These are phyloP conservation scores for Plusia festucae DNA, from an alignment of 2,888 invertebrate genomes.

Conservation along the genomic window DNA sequence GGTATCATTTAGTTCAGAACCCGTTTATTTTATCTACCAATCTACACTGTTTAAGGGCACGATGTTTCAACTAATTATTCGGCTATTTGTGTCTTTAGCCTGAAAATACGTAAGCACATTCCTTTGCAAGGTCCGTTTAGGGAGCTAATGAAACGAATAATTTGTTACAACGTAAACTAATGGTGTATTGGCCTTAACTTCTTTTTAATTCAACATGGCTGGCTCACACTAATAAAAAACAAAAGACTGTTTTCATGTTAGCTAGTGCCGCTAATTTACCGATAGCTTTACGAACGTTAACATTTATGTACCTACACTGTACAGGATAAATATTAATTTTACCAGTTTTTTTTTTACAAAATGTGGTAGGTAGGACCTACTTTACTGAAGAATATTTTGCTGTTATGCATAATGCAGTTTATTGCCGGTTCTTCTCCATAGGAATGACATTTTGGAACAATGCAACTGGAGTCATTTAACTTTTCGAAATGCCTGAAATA, in stretches of 20 bases:
- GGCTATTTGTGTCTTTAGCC: constrained; percentile 46
- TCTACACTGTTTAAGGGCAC: constrained; percentile 22
- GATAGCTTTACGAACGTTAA: background rate
- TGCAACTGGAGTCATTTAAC: too few relatives aligned
- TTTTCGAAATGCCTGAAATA: too few relatives aligned
- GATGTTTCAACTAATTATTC: constrained; percentile 57
- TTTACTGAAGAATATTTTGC: too few relatives aligned
- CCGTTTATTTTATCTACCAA: constrained; percentile 17
- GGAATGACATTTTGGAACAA: too few relatives aligned
- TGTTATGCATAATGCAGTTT: too few relatives aligned
- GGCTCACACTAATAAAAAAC: background rate
- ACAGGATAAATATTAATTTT: too few relatives aligned
- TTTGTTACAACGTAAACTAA: constrained; percentile 53
- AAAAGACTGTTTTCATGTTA: background rate
- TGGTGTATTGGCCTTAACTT: constrained; percentile 38
- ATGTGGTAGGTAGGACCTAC: too few relatives aligned
- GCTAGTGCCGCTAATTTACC: background rate
- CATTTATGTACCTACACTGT: too few relatives aligned
- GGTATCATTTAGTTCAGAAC: constrained; percentile 15
- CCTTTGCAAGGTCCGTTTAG: constrained; percentile 52
- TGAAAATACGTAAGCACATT: constrained; percentile 39
- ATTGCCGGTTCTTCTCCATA: too few relatives aligned
- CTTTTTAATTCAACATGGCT: constrained; percentile 13
- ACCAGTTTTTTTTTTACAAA: too few relatives aligned
- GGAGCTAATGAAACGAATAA: constrained; percentile 61